Evolutionary conservation across 2,797 vertebrate species (phyloP), one percentile per base, ranked within the genome.

Genomic region (Cryptoprocta ferox): DNA sequence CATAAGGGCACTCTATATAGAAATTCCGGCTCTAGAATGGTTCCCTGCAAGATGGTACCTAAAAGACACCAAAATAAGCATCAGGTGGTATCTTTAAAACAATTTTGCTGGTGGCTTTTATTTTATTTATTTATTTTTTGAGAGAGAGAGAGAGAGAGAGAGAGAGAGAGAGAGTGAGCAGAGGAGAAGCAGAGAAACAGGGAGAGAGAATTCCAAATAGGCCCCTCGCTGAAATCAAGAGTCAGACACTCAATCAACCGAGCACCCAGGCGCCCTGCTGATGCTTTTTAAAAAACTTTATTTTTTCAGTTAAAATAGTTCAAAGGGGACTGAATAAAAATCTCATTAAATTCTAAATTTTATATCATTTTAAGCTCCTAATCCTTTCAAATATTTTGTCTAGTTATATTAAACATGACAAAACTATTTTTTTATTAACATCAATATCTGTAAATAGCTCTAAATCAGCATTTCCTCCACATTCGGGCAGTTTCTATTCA

Each of bases 371-470:
- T 73, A 83, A 76, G 21, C 6, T 19, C 15, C 50, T 76, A 70
- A 53, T 50, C 28, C 28, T 94, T 89, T 94, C 53, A 93, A 80
- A 24, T 18, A 6, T 63, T 80, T 80, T 73, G 3, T 65, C 32
- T 90, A 48, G 24, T 59, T 93, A 59, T 37, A 83, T 86, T 95
- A 59, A 70, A 93, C 37, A 81, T 96, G 56, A 85, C 61, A 80
- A 88, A 95, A 61, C 21, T 79, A 85, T 66, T 91, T 45, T 89
- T 89, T 84, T 84, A 84, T 86, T 96, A 93, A 94, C 35, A 91
- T n/a, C 28, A 89, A 39, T 78, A 79, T 93, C 42, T 87, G 6
- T 56, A 92, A 92, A 66, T 86, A 88, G 12, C 50, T 98, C 32
- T 93, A 83, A 95, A 61, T 81, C 35, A 59, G 59, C 1, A 78